A percentile compares a stretch with the other conserved stretches of the same genome.
Conservation (phyloP, 2,797 vertebrate genomes). For the Scleropages formosus region DNA sequence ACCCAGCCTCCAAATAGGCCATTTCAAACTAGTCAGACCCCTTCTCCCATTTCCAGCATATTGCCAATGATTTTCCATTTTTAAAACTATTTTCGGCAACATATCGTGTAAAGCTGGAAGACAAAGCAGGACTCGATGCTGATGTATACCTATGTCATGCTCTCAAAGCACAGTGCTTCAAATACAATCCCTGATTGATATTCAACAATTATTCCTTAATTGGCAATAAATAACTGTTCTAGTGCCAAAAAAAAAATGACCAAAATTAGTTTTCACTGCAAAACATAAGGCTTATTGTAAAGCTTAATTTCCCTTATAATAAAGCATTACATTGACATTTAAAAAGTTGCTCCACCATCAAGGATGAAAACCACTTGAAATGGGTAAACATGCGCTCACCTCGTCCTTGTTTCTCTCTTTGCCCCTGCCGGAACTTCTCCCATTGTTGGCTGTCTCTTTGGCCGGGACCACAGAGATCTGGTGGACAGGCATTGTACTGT, state of each 20-base stretch:
- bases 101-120: not conserved
- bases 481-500: conserved; percentile 85
- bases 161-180: not conserved
- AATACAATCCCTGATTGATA: not conserved
- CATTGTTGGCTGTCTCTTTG: conserved; percentile 74
- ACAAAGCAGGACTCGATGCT: not conserved
- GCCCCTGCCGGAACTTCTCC: conserved; percentile 75
- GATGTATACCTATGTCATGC: not conserved
- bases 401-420: conserved; percentile 85
- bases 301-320: not conserved
- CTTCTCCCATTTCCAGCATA: not conserved
- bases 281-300: not conserved
- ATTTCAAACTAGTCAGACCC: not conserved
- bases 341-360: not conserved
- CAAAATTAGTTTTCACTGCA: too few species aligned
- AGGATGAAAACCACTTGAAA: not conserved
- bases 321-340: not conserved
- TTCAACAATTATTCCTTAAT: too few species aligned
- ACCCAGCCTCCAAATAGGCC: conserved; percentile 1
- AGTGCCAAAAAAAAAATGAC: too few species aligned
- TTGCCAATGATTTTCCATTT: too few species aligned
- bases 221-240: too few species aligned
- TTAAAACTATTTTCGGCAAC: too few species aligned
- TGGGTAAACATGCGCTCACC: conserved; percentile 61
- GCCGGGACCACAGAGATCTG: conserved; percentile 90